Evolutionary conservation across 2,888 invertebrate species (phyloP), one percentile per base, ranked within the genome.

Genomic region (Oscheius sp.): DNA sequence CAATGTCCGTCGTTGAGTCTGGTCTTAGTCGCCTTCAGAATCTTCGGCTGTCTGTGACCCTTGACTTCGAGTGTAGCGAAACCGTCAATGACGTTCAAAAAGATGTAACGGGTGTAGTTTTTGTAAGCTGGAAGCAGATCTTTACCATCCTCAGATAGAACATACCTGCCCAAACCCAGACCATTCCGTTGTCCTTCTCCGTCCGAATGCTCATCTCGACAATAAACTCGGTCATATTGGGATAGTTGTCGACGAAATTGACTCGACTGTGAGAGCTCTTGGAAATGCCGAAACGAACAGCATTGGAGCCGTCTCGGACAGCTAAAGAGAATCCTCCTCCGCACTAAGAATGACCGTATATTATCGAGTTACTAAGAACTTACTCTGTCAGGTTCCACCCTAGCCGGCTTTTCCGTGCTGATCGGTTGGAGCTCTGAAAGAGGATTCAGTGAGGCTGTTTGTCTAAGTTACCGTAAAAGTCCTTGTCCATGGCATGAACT

Each of bases 81-180:
- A 29, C 88, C 88, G 50, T 86, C 81, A 11, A 84, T 83, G 35
- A 87, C 62, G 63, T 84, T 79, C 42, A 88, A 75, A 74, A 79
- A 78, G 70, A 85, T 84, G 75, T 88, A 88, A n/a, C 86, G 78
- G 2, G 82, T 78, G 78, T 82, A 86, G 70, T 85, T 86, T 73
- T 85, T 86, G 81, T 88, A 88, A 76, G 42, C 42, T 42, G 42
- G 0, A 42, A 3, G 7, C 4, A 42, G 3, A 42, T 5, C 7
- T 42, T 42, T 7, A 42, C 7, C 4, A 5, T 42, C 42, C 3
- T 0, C 0, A 42, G 42, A 5, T 42, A 3, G 7, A 42, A 42
- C 42, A 42, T 42, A 42, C 84, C 87, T 11, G 88, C 87, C 88
- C 87, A 88, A 2, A 76, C 77, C 88, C 87, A 88, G 5, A 88